Conservation (phyloP, 1,140 invertebrate species). For the Archivesica marissinica region DNA sequence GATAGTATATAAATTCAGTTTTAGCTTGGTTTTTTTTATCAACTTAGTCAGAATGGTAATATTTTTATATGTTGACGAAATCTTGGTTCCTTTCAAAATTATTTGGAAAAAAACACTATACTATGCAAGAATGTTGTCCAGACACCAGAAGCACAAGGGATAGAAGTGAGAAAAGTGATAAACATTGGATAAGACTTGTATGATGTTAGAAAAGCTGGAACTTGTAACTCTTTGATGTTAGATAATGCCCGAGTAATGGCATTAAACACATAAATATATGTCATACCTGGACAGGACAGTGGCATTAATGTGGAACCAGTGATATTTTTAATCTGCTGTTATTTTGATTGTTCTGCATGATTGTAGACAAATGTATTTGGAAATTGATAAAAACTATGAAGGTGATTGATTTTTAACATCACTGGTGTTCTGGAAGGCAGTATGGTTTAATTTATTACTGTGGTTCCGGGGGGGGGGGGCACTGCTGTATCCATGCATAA, state of each 20-base stretch:
- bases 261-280: constrained; percentile 27
- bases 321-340: neutral
- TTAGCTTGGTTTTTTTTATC: too few species aligned
- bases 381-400: constrained; percentile 27
- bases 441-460: too few species aligned
- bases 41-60: too few species aligned
- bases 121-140: too few species aligned
- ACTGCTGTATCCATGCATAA: too few species aligned
- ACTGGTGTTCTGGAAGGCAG: too few species aligned
- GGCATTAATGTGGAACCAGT: neutral
- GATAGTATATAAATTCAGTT: too few species aligned
- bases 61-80: too few species aligned
- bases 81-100: too few species aligned
- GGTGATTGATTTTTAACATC: too few species aligned
- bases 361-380: constrained; percentile 7
- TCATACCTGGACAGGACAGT: neutral
- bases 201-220: constrained; percentile 20
- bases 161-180: constrained; percentile 17
- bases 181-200: neutral
- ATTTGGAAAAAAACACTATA: too few species aligned
- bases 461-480: too few species aligned
- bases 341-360: neutral
- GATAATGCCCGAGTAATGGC: constrained; percentile 14
- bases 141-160: neutral
- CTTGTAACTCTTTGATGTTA: neutral